These are phyloP conservation scores for Drepana arcuata DNA, from an alignment of 1,140 invertebrate species.

Conservation along the genomic window DNA sequence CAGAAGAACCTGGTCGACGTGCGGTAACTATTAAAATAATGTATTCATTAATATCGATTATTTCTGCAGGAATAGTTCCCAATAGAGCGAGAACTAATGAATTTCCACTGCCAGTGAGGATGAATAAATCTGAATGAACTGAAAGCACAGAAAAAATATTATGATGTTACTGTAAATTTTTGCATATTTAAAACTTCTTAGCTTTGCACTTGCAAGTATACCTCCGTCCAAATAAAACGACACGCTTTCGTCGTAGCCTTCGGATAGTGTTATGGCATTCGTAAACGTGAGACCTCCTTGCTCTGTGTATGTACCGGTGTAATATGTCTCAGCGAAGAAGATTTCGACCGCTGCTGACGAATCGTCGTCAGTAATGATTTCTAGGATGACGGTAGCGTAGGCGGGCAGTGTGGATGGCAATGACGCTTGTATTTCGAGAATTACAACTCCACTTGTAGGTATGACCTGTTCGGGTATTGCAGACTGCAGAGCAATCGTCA, in stretches of 20 bases:
- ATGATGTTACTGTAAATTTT: too few relatives aligned
- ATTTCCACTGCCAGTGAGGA: too few relatives aligned
- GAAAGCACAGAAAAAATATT: too few relatives aligned
- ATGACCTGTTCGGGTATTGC: constrained; percentile 16
- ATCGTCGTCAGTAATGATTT: constrained; percentile 4
- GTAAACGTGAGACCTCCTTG: constrained; percentile 8
- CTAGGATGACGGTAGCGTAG: constrained; percentile 17
- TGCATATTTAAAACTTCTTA: too few relatives aligned
- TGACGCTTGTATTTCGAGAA: constrained; percentile 22
- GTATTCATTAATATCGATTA: too few relatives aligned
- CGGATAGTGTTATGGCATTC: constrained; percentile 9
- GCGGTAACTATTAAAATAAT: too few relatives aligned
- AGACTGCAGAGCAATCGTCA: constrained; percentile 6
- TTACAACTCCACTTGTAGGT: constrained; percentile 17
- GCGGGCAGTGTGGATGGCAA: constrained; percentile 12
- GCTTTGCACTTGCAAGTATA: too few relatives aligned
- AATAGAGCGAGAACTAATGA: too few relatives aligned
- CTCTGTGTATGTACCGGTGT: constrained; percentile 15
- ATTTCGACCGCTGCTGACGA: neutral
- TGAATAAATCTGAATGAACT: too few relatives aligned
- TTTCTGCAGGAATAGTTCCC: too few relatives aligned
- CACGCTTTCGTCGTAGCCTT: constrained; percentile 13
- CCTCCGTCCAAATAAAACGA: constrained; percentile 20
- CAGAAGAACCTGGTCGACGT: too few relatives aligned
- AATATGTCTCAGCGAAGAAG: constrained; percentile 10